These are phyloP conservation scores for Lapara coniferarum DNA, from an alignment of 2,888 invertebrate species.

Conservation along the genomic window DNA sequence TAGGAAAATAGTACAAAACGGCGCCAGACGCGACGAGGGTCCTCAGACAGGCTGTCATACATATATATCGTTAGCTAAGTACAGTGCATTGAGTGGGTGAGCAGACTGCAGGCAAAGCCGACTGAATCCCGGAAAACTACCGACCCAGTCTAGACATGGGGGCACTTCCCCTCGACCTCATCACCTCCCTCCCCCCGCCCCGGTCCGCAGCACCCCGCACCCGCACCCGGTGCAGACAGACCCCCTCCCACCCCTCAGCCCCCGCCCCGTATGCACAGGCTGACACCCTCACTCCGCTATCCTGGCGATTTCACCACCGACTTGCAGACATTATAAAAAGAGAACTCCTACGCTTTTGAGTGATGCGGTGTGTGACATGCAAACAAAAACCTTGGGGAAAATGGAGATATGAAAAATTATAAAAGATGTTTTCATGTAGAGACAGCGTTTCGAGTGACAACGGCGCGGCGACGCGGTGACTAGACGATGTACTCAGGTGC, in stretches of 20 bases:
- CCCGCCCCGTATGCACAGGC: constrained; percentile 36
- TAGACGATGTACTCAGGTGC: constrained; percentile 4
- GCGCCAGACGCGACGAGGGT: constrained; percentile 74
- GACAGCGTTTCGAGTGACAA: constrained; percentile 40
- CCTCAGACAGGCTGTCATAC: constrained; percentile 61
- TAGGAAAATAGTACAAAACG: constrained; percentile 69
- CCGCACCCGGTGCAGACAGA: constrained; percentile 42
- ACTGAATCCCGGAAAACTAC: constrained; percentile 84
- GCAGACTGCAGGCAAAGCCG: constrained; percentile 80
- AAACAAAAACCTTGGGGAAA: constrained; percentile 62
- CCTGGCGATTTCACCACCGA: constrained; percentile 74
- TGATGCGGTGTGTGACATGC: constrained; percentile 64
- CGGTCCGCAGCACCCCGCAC: constrained; percentile 42
- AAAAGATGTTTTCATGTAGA: constrained; percentile 49
- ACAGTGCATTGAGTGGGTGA: constrained; percentile 81
- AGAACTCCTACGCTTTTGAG: constrained; percentile 71
- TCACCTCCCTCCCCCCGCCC: constrained; percentile 47
- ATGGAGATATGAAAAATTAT: constrained; percentile 59
- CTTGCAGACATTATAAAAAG: constrained; percentile 79
- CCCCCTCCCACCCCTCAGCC: constrained; percentile 41
- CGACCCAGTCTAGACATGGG: constrained; percentile 85
- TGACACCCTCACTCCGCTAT: constrained; percentile 46
- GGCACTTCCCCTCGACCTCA: constrained; percentile 72
- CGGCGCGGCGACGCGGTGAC: constrained; percentile 20
- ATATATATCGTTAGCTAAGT: constrained; percentile 42